Evolutionary conservation across 1,140 invertebrate genomes (phyloP), one percentile per base, ranked within the genome.

Genomic region (Leptinotarsa texana): DNA sequence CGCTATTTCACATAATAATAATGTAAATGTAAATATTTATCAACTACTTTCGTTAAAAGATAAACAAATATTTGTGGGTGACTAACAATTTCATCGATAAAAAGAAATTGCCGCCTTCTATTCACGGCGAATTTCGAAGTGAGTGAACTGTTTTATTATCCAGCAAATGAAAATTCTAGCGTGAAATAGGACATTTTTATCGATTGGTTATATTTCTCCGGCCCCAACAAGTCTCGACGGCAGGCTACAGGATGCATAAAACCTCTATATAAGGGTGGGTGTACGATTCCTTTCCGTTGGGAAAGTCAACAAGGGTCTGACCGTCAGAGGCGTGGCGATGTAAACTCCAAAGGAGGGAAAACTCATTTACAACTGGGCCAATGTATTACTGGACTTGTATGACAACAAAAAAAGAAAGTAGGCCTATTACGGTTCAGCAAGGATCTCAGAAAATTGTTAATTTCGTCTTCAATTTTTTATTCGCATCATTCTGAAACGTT

Each of bases 171-270:
- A 57, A 57, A 57, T 15, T 57, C 51, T 57, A 8, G 51, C 51
- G 51, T 57, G n/a, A 57, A 57, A 57, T 42, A 57, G n/a, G 51
- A 57, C 51, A 57, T 57, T 57, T 57, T 57, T 57, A 57, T 57
- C 51, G 51, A 57, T 57, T 57, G 51, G 51, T 57, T 18, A 57
- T 57, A 17, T 18, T 18, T 57, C 51, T 57, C 51, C n/a, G 51
- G 51, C 51, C 51, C 51, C 51, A 57, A 57, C 51, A 57, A 57
- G 51, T 57, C 51, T 57, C 51, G 51, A 57, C 51, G 51, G 51
- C 51, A 57, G 33, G 51, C 51, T 57, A 57, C 51, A 17, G 51
- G 51, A 57, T 57, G n/a, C 51, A n/a, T 57, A 57, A 57, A 57
- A 57, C 15, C 51, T 57, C 17, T 57, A 57, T 11, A 42, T 57